These are phyloP conservation scores for Gambelia wislizenii DNA, from an alignment of 2,797 vertebrate species.

Conservation along the genomic window DNA sequence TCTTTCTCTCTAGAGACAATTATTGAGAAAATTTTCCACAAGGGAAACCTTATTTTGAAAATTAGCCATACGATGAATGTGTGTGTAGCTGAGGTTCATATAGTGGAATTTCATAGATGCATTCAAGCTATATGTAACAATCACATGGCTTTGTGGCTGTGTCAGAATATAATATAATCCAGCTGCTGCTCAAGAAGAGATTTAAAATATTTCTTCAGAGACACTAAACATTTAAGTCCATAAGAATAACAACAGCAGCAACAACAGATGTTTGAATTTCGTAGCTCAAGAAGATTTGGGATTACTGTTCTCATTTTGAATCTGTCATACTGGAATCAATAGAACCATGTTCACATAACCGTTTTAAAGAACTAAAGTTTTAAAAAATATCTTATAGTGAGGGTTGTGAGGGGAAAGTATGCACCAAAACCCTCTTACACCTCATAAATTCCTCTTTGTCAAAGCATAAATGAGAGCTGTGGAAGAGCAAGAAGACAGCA, in stretches of 20 bases:
- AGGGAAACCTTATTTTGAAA: background rate
- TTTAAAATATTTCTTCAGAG: background rate
- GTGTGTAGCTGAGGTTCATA: background rate
- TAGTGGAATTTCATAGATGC: background rate
- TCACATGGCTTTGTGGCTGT: background rate
- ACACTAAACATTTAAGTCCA: background rate
- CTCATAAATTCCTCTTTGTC: conserved; percentile 31
- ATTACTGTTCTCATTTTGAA: background rate
- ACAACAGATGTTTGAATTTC: conserved; percentile 17
- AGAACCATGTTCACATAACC: background rate
- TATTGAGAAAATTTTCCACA: background rate
- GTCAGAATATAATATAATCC: background rate
- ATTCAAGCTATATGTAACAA: background rate
- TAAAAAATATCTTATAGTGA: background rate
- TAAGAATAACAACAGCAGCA: conserved; percentile 10
- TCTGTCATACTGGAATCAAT: background rate
- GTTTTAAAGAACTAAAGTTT: background rate
- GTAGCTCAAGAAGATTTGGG: background rate
- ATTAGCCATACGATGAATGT: background rate
- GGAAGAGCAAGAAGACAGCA: conserved; percentile 18
- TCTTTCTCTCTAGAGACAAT: too few species aligned
- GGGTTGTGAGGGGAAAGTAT: background rate
- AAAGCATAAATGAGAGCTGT: conserved; percentile 21
- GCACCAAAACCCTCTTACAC: conserved; percentile 8
- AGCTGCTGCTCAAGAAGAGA: background rate